A percentile compares a stretch with the other conserved stretches of the same genome.
phyloP scores from a whole-genome alignment of 2,888 invertebrate genomes.

The Sialis lutaria region DNA sequence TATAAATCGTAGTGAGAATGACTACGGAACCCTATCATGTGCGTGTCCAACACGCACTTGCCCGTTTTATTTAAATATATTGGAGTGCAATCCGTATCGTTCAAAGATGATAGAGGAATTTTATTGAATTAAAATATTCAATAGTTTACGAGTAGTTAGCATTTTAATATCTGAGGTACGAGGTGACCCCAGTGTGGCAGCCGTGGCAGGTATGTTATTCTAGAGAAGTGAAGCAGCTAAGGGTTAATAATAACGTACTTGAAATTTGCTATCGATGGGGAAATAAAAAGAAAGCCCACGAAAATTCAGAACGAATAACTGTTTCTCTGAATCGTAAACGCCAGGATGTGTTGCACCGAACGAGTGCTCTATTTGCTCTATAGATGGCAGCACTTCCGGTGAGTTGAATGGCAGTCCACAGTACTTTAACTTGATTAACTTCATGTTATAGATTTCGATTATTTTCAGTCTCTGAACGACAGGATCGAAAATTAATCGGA shows the following conservation, averaged over 20 bases:
- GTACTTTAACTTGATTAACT: constrained; percentile 90
- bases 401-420: constrained; percentile 79
- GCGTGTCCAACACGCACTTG: too few relatives aligned
- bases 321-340: constrained; percentile 89
- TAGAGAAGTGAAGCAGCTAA: too few relatives aligned
- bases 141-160: too few relatives aligned
- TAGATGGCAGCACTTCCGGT: constrained; percentile 86
- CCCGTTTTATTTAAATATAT: too few relatives aligned
- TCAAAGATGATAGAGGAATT: too few relatives aligned
- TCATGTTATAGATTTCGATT: constrained; percentile 96
- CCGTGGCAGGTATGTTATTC: too few relatives aligned
- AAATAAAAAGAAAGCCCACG: constrained; percentile 94
- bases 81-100: too few relatives aligned
- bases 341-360: constrained; percentile 99
- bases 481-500: constrained; percentile 92
- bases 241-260: constrained; percentile 30
- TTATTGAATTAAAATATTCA: too few relatives aligned
- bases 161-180: too few relatives aligned
- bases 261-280: constrained; percentile 81
- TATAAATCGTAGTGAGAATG: too few relatives aligned
- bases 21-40: too few relatives aligned
- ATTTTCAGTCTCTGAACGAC: constrained; percentile 86
- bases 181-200: too few relatives aligned
- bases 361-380: constrained; percentile 96
- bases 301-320: constrained; percentile 91